Conservation (phyloP, 1,140 invertebrate species). For the Druon quercuslanigerum region DNA sequence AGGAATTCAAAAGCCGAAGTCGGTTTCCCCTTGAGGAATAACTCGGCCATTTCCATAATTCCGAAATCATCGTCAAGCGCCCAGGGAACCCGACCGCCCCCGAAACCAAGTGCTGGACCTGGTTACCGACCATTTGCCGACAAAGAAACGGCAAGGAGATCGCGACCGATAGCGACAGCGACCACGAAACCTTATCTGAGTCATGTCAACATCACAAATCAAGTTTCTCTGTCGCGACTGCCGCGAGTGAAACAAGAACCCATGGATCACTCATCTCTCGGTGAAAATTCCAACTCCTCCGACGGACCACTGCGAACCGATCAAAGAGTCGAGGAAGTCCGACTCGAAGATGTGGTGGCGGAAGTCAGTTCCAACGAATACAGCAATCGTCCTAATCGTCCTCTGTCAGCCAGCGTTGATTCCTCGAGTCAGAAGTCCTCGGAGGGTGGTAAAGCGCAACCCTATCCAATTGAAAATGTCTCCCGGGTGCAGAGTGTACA, state of each 20-base stretch:
- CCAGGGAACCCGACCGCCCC: conserved; percentile 60
- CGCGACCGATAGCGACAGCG: conserved; percentile 69
- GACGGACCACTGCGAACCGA: conserved; percentile 69
- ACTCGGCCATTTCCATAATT: conserved; percentile 81
- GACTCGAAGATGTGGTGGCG: conserved; percentile 69
- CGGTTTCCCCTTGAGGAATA: conserved; percentile 79
- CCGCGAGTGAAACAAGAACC: conserved; percentile 66
- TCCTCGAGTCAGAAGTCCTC: conserved; percentile 52
- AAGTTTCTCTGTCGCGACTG: conserved; percentile 67
- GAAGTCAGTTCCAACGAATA: conserved; percentile 69
- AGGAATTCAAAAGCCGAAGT: conserved; percentile 77
- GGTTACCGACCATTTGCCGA: conserved; percentile 67
- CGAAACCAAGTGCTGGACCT: conserved; percentile 63
- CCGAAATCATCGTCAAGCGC: conserved; percentile 75
- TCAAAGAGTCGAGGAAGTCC: conserved; percentile 71
- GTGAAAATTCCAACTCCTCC: conserved; percentile 72
- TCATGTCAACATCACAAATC: conserved; percentile 65
- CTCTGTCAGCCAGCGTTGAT: conserved; percentile 58
- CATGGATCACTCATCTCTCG: conserved; percentile 64
- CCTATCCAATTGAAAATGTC: conserved; percentile 49
- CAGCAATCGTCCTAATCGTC: conserved; percentile 61
- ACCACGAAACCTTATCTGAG: conserved; percentile 67
- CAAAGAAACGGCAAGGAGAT: conserved; percentile 64
- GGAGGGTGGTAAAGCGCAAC: conserved; percentile 55
- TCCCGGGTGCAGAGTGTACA: conserved; percentile 47